Evolutionary conservation across 64 coral and sea anemone genomes (phyloP).

Genomic region (Montipora cactus): DNA sequence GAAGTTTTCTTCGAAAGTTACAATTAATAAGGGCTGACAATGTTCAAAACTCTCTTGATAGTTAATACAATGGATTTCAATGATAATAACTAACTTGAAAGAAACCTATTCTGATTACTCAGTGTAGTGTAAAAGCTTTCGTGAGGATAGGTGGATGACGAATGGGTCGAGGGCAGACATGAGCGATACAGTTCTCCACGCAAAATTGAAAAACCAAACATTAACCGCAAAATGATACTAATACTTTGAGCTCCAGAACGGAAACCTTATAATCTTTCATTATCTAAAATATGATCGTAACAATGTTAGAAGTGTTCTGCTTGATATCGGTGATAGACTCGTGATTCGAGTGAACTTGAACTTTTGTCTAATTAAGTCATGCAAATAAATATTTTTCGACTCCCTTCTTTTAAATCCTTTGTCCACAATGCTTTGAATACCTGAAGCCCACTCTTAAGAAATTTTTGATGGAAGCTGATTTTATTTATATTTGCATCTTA

Average conservation of each 20-base stretch:
- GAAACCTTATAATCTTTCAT: constrained; percentile 13
- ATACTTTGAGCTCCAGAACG: constrained; percentile 7
- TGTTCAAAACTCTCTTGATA: neutral
- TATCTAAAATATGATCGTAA: neutral
- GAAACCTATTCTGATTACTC: constrained; percentile 30
- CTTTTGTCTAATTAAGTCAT: neutral
- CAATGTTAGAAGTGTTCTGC: constrained; percentile 18
- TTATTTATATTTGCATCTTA: constrained; percentile 21
- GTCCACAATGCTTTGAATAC: neutral
- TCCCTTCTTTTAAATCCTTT: neutral
- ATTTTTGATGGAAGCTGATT: neutral
- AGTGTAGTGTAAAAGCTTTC: constrained; percentile 35
- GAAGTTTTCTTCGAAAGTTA: constrained; percentile 15
- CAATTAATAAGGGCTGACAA: neutral
- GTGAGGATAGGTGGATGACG: constrained; percentile 10
- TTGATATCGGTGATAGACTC: neutral
- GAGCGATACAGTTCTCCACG: neutral
- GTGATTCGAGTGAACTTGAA: constrained; percentile 2
- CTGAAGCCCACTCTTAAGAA: neutral
- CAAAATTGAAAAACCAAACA: constrained; percentile 7
- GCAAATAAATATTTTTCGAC: neutral
- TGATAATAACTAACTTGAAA: neutral
- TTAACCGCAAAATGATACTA: constrained; percentile 19
- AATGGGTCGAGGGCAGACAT: neutral
- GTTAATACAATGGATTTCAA: neutral